Evolutionary conservation across 2,113 vertebrate genomes (phyloP).

Genomic region (Genyomyrus donnyi): DNA sequence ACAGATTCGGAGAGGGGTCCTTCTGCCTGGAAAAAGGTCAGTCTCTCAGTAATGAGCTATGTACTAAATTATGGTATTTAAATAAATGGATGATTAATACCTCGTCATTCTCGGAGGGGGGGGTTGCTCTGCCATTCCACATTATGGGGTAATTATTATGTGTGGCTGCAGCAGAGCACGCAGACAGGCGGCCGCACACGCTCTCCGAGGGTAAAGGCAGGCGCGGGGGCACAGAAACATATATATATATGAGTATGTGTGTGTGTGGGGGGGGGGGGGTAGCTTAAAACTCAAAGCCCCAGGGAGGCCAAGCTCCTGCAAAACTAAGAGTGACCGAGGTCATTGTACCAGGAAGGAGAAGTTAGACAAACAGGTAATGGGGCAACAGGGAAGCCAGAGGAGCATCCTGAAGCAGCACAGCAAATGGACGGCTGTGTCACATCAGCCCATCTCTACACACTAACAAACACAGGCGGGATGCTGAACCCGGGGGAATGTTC

Average conservation of each 20-base stretch:
- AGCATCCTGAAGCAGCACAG: neutral
- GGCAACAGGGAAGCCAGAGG: neutral
- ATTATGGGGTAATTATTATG: slow-evolving; percentile 41
- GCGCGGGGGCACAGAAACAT: no score
- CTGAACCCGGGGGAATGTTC: slow-evolving; percentile 20
- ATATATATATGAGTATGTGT: no score
- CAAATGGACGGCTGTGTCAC: neutral
- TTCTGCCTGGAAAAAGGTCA: slow-evolving; percentile 45
- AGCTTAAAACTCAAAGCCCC: no score
- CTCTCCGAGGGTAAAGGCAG: neutral
- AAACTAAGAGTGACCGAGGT: slow-evolving; percentile 25
- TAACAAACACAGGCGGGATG: neutral
- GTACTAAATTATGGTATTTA: slow-evolving; percentile 55
- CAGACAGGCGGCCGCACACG: slow-evolving; percentile 6
- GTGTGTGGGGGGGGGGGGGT: no score
- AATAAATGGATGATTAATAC: slow-evolving; percentile 46
- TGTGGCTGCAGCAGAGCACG: slow-evolving; percentile 20
- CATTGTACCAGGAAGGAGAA: slow-evolving; percentile 28
- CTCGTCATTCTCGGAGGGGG: slow-evolving; percentile 31
- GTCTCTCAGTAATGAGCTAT: slow-evolving; percentile 41
- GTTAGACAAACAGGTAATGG: neutral
- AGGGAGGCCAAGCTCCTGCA: slow-evolving; percentile 37
- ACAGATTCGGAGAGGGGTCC: slow-evolving; percentile 27
- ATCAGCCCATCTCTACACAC: neutral
- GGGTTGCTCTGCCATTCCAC: slow-evolving; percentile 32